phyloP scores from a whole-genome alignment of 2,113 vertebrate genomes.

The Rhegmatorhina hoffmannsi region DNA sequence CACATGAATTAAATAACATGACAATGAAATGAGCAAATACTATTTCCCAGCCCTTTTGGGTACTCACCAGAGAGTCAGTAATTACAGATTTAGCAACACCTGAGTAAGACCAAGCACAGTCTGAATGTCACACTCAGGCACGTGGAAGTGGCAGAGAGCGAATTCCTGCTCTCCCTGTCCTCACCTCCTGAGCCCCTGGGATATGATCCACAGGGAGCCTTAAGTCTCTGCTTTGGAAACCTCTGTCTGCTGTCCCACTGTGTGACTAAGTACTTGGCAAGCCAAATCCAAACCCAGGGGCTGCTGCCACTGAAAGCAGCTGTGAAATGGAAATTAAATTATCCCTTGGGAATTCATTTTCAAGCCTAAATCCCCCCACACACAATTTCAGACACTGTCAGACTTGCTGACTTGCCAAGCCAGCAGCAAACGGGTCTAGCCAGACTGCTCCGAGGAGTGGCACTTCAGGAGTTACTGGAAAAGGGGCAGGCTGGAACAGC shows the following conservation, averaged over 20 bases:
- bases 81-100: background rate
- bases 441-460: background rate
- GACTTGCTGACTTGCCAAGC: background rate
- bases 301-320: background rate
- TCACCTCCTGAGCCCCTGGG: background rate
- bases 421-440: background rate
- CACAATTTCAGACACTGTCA: background rate
- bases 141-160: accelerated
- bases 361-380: background rate
- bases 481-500: background rate
- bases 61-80: background rate
- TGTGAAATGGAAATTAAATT: background rate
- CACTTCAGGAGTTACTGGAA: background rate
- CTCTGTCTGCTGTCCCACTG: background rate
- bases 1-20: accelerated
- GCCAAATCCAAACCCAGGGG: background rate
- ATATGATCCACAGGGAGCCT: background rate
- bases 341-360: background rate
- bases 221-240: background rate
- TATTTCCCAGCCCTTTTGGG: background rate
- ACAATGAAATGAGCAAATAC: background rate
- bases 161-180: background rate
- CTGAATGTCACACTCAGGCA: background rate
- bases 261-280: background rate
- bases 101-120: background rate